Evolutionary conservation across 1,140 invertebrate genomes (phyloP).

Genomic region (Drosophila quadrilineata): DNA sequence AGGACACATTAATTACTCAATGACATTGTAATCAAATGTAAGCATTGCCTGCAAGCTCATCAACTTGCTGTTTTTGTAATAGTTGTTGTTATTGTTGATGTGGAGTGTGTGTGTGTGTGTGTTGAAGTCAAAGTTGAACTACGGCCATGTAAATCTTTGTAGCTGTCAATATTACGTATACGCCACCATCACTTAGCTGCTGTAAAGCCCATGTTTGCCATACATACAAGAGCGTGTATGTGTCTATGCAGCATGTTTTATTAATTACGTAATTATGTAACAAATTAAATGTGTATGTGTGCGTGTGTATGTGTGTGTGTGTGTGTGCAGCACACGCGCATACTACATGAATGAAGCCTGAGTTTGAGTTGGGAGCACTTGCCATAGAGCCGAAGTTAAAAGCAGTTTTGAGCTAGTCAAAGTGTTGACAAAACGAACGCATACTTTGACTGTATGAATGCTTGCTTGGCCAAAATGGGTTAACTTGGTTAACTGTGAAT

Average conservation of each 20-base stretch:
- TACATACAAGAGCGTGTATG: background rate
- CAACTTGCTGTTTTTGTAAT: slow-evolving; percentile 10
- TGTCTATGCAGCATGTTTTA: slow-evolving; percentile 49
- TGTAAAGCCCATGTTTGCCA: slow-evolving; percentile 48
- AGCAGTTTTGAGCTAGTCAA: slow-evolving; percentile 49
- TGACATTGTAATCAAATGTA: slow-evolving; percentile 79
- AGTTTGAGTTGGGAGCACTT: no score
- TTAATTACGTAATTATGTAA: slow-evolving; percentile 77
- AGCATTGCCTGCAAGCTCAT: slow-evolving; percentile 68
- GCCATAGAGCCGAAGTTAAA: background rate
- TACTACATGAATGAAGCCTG: slow-evolving; percentile 18
- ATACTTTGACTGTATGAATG: slow-evolving; percentile 21
- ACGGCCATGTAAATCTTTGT: slow-evolving; percentile 63
- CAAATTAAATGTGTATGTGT: slow-evolving; percentile 65
- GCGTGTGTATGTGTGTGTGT: background rate
- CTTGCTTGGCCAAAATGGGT: slow-evolving; percentile 53
- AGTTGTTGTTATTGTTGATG: slow-evolving; percentile 9
- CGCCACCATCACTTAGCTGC: slow-evolving; percentile 51
- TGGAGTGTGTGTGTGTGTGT: slow-evolving; percentile 21
- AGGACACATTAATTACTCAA: slow-evolving; percentile 79
- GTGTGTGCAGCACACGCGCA: slow-evolving; percentile 6
- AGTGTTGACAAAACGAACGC: slow-evolving; percentile 23
- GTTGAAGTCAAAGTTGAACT: slow-evolving; percentile 59
- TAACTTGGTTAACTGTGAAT: slow-evolving; percentile 51
- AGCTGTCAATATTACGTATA: slow-evolving; percentile 71